A percentile compares a stretch with the other conserved stretches of the same genome.
These are phyloP conservation scores for Amblyopsis hoosieri DNA, from an alignment of 2,797 vertebrate genomes.

Conservation along the genomic window DNA sequence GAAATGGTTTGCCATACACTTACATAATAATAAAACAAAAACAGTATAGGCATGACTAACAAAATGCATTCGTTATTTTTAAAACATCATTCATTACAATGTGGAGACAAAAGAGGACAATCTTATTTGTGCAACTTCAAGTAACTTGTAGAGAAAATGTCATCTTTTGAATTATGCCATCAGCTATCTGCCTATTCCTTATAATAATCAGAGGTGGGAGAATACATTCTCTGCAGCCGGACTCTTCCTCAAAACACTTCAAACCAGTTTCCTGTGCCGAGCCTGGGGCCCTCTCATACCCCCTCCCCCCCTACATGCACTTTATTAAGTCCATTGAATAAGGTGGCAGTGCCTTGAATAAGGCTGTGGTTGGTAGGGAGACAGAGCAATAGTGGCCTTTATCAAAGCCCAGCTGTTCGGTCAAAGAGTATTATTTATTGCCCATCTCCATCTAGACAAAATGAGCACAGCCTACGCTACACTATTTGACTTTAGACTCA, in stretches of 20 bases:
- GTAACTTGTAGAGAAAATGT: constrained; percentile 1
- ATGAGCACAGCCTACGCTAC: constrained; percentile 27
- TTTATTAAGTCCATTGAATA: constrained; percentile 19
- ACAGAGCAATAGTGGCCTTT: constrained; percentile 44
- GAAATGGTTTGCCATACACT: neutral
- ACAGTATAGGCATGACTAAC: neutral
- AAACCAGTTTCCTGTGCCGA: constrained; percentile 11
- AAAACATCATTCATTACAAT: constrained; percentile 10
- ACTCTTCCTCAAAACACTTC: neutral
- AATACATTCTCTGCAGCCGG: neutral
- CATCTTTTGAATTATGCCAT: neutral
- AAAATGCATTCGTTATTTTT: neutral
- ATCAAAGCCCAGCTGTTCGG: constrained; percentile 57
- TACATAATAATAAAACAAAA: neutral
- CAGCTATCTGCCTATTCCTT: neutral
- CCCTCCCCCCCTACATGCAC: constrained; percentile 7
- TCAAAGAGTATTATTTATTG: constrained; percentile 65
- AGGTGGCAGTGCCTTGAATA: constrained; percentile 20
- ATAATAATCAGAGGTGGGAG: constrained; percentile 12
- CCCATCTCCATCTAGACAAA: constrained; percentile 25
- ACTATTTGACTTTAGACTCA: constrained; percentile 27
- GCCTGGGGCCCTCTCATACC: neutral
- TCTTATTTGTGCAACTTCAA: constrained; percentile 12
- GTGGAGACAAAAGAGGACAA: neutral
- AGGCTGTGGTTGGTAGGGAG: constrained; percentile 31